Conservation (phyloP, 2,888 invertebrate genomes). For the Marasmarcha lunaedactyla region DNA sequence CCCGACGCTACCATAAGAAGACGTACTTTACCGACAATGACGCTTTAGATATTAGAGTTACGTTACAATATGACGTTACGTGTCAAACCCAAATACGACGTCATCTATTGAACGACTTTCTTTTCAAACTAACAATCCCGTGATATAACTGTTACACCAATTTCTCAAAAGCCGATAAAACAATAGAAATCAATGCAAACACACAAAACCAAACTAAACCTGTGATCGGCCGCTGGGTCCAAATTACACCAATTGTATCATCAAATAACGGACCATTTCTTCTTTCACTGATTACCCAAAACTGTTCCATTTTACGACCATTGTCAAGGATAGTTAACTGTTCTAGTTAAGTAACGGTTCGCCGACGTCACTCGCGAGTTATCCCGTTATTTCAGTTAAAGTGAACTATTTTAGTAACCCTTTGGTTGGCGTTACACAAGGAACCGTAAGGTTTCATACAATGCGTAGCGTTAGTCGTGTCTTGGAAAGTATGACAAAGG, state of each 20-base stretch:
- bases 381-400: constrained; percentile 41
- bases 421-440: constrained; percentile 60
- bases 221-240: neutral
- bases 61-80: no score
- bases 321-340: constrained; percentile 11
- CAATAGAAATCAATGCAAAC: neutral
- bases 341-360: constrained; percentile 20
- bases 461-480: constrained; percentile 46
- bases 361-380: constrained; percentile 26
- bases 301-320: constrained; percentile 27
- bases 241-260: constrained; percentile 1
- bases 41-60: no score
- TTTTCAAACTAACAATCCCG: no score
- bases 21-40: no score
- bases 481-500: constrained; percentile 49
- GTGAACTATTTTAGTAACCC: constrained; percentile 61
- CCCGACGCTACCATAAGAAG: no score
- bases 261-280: constrained; percentile 16
- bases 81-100: no score
- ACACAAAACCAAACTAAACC: neutral
- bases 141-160: no score
- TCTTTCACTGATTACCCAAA: constrained; percentile 38
- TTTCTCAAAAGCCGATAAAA: no score
- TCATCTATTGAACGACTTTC: no score
- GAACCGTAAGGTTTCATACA: constrained; percentile 57